These are phyloP conservation scores for Epizoanthus illoricatus DNA, from an alignment of 92 coral and sea anemone species.

Conservation along the genomic window DNA sequence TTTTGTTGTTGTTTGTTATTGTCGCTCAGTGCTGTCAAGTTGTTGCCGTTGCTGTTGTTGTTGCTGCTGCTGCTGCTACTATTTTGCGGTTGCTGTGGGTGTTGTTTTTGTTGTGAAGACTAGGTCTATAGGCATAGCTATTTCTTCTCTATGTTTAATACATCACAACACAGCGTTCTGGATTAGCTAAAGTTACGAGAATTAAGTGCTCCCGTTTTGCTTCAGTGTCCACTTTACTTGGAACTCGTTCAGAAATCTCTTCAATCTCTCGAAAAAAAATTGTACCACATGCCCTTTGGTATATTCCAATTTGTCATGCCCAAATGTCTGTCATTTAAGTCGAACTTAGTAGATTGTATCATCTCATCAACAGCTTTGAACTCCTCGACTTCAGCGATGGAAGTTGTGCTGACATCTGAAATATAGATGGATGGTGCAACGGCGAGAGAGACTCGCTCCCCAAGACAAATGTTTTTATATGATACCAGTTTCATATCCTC, in stretches of 20 bases:
- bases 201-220: background rate
- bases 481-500: slow-evolving; percentile 8
- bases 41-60: no score
- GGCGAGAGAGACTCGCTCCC: slow-evolving; percentile 3
- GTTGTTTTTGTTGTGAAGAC: no score
- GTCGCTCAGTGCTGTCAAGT: no score
- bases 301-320: slow-evolving; percentile 15
- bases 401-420: slow-evolving; percentile 11
- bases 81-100: no score
- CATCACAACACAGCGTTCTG: no score
- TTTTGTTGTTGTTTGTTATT: no score
- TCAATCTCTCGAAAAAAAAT: slow-evolving; percentile 16
- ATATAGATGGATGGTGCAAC: background rate
- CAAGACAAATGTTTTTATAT: slow-evolving; percentile 8
- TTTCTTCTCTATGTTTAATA: no score
- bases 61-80: no score
- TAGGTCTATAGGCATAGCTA: no score
- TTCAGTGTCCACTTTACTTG: background rate
- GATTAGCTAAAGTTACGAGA: background rate
- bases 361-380: slow-evolving; percentile 1
- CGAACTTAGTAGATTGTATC: slow-evolving; percentile 10
- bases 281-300: background rate
- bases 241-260: background rate
- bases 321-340: slow-evolving; percentile 3
- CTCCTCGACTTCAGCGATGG: slow-evolving; percentile 15